Conservation (phyloP, 2,888 invertebrate genomes). For the Suillia variegata region DNA sequence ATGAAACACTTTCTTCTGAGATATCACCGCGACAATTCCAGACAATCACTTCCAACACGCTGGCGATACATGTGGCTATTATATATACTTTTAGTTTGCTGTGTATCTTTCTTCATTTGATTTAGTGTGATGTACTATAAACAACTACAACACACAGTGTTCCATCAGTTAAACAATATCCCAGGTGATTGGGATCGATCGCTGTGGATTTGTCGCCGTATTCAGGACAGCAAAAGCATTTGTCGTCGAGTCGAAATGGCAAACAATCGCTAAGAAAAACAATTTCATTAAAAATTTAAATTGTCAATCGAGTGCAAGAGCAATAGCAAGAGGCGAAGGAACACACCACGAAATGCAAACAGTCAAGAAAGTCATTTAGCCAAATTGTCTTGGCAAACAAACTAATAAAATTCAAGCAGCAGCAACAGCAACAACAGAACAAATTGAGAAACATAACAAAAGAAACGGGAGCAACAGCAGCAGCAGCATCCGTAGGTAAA, state of each 20-base stretch:
- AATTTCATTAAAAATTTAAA: constrained; percentile 44
- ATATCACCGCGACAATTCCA: too few relatives aligned
- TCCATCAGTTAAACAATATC: too few relatives aligned
- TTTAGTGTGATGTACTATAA: too few relatives aligned
- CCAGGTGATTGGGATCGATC: constrained; percentile 8
- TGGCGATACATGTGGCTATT: too few relatives aligned
- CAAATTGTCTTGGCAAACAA: constrained; percentile 27
- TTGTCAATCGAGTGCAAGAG: constrained; percentile 26
- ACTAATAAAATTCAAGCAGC: constrained; percentile 16
- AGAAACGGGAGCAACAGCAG: not conserved
- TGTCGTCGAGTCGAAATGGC: constrained; percentile 13
- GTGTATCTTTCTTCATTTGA: too few relatives aligned
- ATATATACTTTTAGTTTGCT: too few relatives aligned
- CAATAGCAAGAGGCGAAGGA: constrained; percentile 22
- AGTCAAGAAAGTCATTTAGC: constrained; percentile 30
- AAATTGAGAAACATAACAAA: constrained; percentile 5
- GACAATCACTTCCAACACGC: too few relatives aligned
- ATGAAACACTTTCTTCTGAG: too few relatives aligned
- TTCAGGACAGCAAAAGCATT: not conserved
- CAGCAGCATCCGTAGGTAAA: too few relatives aligned
- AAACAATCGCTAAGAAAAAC: constrained; percentile 31
- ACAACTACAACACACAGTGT: too few relatives aligned
- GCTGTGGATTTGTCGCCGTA: constrained; percentile 18
- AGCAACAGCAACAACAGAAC: constrained; percentile 8
- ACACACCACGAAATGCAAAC: not conserved